Base-by-base conservation (phyloP, 2,888 invertebrate genomes). In the Microctonus hyperodae region DNA sequence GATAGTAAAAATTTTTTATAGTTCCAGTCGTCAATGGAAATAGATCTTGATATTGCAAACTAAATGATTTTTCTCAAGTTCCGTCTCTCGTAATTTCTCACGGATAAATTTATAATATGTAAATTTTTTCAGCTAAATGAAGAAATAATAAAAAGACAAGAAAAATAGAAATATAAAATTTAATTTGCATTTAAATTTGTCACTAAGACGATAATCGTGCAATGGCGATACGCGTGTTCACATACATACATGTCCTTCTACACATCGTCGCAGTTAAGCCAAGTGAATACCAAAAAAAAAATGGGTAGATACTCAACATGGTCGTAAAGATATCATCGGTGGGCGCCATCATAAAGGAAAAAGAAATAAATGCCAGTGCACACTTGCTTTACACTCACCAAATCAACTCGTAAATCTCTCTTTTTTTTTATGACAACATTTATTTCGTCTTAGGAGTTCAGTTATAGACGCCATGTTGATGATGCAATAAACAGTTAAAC, bases 381-480 rank as follows among this genome's bases (percentile, higher is more conserved):
- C 64, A 61, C 56, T 48, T 20, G 22, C 16, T 67, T 70, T 61
- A 55, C 48, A 62, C 63, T 59, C 60, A 40, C 35, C 37, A 53
- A 64, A 68, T 65, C 64, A 55, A 63, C 64, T 74, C 78, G 72
- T 80, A 80, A 81, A 81, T 81, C 76, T 78, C 73, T 75, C 78
- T 75, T 75, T 77, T 77, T 75, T 78, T 77, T 76, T 74, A 75
- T 69, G 72, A 64, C 64, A 60, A 65, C 72, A 71, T 80, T 78
- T 77, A 80, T 81, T 77, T 76, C 75, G 68, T 69, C 75, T 76
- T 79, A 78, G 77, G 74, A 76, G 76, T 75, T 73, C 76, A 73
- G 76, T 78, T 79, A 77, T 81, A 79, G 78, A 77, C 75, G 58
- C 33, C 56, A 25, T 20, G 76, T 78, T 79, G 78, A 81, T 80